Conservation (phyloP, 1,140 invertebrate species). For the Cotesia chilonis region DNA sequence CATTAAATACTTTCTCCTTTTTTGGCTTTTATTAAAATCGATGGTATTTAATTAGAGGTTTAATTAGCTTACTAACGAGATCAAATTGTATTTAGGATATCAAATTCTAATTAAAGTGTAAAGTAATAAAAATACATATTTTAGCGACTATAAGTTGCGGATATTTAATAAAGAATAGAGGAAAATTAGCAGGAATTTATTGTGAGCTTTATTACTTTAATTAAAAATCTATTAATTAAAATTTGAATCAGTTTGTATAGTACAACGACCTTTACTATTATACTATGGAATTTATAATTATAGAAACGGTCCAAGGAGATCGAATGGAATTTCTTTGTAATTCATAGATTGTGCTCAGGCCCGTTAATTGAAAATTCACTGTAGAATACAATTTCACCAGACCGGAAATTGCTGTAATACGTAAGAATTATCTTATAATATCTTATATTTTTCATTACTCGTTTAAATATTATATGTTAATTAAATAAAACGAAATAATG, state of each 20-base stretch:
- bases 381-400: slow-evolving; percentile 30
- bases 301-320: slow-evolving; percentile 18
- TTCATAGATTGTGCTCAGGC: not conserved
- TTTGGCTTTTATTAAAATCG: not conserved
- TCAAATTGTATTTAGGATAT: not conserved
- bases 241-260: slow-evolving; percentile 23
- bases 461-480: not conserved
- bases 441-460: not conserved
- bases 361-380: slow-evolving; percentile 36
- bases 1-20: too few relatives aligned
- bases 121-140: slow-evolving; percentile 1
- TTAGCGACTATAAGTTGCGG: not conserved
- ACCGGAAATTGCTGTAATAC: slow-evolving; percentile 25
- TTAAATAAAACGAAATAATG: not conserved
- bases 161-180: not conserved
- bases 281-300: slow-evolving; percentile 34
- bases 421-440: slow-evolving; percentile 20
- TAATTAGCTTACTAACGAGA: not conserved
- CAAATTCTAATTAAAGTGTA: not conserved
- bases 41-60: not conserved
- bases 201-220: slow-evolving; percentile 10
- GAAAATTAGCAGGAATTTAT: not conserved
- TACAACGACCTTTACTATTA: slow-evolving; percentile 8
- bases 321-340: slow-evolving; percentile 35
- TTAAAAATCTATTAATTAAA: slow-evolving; percentile 22